Evolutionary conservation across 2,888 invertebrate genomes (phyloP), one percentile per base, ranked within the genome.

Genomic region (Drepana falcataria): DNA sequence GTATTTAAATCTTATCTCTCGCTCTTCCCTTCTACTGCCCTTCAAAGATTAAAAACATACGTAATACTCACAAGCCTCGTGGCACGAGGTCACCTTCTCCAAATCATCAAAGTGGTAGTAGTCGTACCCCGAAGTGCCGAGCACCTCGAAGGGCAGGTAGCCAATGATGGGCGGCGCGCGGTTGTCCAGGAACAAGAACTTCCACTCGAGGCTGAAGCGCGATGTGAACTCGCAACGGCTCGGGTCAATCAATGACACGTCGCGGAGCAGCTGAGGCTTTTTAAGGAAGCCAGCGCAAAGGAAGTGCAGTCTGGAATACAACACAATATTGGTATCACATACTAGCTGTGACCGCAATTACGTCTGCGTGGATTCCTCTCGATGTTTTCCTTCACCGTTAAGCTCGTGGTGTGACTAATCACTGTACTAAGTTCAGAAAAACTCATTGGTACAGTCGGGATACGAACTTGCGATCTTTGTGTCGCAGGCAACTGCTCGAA

Each of bases 91-190:
- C 2, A 98, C 95, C 76, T 95, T 95, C 60, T 98, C 97, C 60
- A 98, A 87, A 80, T 98, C 98, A 76, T 98, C 98, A 52, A 97
- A 95, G 79, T 98, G 98, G 74, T 98, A 98, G 78, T 98, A 98
- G 79, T 98, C 98, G 79, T 98, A 98, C 1, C 98, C 98, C 0
- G 98, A 98, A 0, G 98, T 98, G 48, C 98, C 98, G 2, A 98
- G 91, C 37, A 98, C 96, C 85, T 98, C 98, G 77, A 98, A 98
- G 0, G 98, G 98, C 70, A 98, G 88, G 66, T 98, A 98, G 0
- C 98, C 98, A 61, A 98, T 97, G 53, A 98, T 96, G 0, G 96
- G 95, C 1, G 97, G 95, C 0, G 97, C 97, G 71, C 97, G 93
- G 75, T 98, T 97, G 77, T 98, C 98, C 35, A 98, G 85, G 77